A percentile compares a stretch with the other conserved stretches of the same genome.
These are phyloP conservation scores for Euwallacea similis DNA, from an alignment of 1,140 invertebrate genomes.

Conservation along the genomic window DNA sequence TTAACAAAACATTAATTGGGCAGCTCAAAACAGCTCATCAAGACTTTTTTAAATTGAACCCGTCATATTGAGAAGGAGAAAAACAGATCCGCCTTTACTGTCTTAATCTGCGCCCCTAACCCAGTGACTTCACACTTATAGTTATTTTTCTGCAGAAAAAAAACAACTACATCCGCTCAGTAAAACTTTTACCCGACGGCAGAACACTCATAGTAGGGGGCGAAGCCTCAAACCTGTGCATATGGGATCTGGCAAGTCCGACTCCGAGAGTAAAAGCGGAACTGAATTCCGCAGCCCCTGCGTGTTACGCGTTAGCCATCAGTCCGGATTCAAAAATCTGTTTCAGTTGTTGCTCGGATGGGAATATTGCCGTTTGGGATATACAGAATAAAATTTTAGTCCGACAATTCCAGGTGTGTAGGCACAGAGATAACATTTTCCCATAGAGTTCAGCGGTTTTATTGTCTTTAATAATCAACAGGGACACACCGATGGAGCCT, in stretches of 20 bases:
- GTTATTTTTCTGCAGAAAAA: slow-evolving; percentile 59
- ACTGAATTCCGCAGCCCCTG: slow-evolving; percentile 89
- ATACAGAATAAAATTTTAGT: slow-evolving; percentile 92
- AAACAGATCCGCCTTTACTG: no score
- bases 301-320: slow-evolving; percentile 89
- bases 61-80: no score
- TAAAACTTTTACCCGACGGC: slow-evolving; percentile 89
- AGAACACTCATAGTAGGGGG: slow-evolving; percentile 90
- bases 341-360: slow-evolving; percentile 97
- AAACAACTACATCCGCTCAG: slow-evolving; percentile 90
- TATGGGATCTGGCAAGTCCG: slow-evolving; percentile 86
- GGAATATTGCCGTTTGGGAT: slow-evolving; percentile 97
- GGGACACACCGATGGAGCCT: slow-evolving; percentile 94
- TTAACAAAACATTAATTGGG: no score
- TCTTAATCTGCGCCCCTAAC: no score
- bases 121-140: no score
- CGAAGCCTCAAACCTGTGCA: slow-evolving; percentile 85
- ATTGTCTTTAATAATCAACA: slow-evolving; percentile 52
- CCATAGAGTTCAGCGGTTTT: not conserved
- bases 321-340: slow-evolving; percentile 91
- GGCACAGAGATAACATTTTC: not conserved
- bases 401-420: slow-evolving; percentile 78
- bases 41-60: no score
- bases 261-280: slow-evolving; percentile 91
- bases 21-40: no score